phyloP scores from a whole-genome alignment of 2,797 vertebrate species.

The Falco biarmicus region DNA sequence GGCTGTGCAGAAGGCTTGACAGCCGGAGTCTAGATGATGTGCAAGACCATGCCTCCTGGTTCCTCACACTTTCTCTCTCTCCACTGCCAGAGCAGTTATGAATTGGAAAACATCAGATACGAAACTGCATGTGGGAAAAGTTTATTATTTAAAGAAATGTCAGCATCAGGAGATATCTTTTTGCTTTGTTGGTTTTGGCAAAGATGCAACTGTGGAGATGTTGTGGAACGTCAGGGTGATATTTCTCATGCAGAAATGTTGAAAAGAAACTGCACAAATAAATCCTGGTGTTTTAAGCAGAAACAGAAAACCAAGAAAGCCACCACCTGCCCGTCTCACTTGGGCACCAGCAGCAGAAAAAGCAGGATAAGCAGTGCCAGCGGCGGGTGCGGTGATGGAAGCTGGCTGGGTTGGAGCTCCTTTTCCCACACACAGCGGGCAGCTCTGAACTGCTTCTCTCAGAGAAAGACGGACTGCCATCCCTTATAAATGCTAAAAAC shows the following conservation, averaged over 20 bases:
- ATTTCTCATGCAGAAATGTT: neutral
- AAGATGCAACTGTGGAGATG: neutral
- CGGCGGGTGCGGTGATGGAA: neutral
- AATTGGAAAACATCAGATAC: neutral
- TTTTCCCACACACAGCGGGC: neutral
- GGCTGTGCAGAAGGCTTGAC: too few species aligned
- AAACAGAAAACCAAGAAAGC: neutral
- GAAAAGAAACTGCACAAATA: neutral
- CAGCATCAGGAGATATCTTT: neutral
- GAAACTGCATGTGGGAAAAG: neutral
- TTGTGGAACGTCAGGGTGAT: neutral
- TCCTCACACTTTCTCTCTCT: neutral
- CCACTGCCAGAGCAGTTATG: neutral
- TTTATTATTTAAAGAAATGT: neutral
- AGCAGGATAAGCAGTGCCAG: neutral
- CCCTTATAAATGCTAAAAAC: neutral
- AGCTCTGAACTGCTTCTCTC: rapidly evolving
- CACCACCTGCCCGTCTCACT: neutral
- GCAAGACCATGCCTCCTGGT: neutral
- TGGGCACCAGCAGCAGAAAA: neutral
- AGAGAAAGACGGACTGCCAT: rapidly evolving
- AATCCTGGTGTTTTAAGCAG: neutral
- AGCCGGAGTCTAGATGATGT: neutral
- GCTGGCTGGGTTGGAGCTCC: neutral
- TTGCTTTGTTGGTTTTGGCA: neutral